These are phyloP conservation scores for Actias luna DNA, from an alignment of 2,888 invertebrate species.

Conservation along the genomic window DNA sequence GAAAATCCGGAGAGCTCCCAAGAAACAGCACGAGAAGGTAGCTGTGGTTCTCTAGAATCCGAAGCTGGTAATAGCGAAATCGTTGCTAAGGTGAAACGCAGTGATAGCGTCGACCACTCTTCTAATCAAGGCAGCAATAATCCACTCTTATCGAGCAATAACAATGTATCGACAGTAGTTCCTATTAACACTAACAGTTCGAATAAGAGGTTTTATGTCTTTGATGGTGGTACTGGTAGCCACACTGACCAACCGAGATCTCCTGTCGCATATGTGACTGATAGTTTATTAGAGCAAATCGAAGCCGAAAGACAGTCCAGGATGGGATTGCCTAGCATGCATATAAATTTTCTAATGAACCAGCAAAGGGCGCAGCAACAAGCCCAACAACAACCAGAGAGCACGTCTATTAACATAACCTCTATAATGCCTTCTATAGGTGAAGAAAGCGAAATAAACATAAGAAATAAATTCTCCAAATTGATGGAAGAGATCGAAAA, in stretches of 20 bases:
- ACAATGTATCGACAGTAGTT: slow-evolving; percentile 69
- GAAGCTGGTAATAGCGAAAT: slow-evolving; percentile 68
- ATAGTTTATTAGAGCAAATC: slow-evolving; percentile 74
- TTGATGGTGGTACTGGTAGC: slow-evolving; percentile 67
- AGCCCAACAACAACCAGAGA: slow-evolving; percentile 56
- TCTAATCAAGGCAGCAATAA: slow-evolving; percentile 79
- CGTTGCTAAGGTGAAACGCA: slow-evolving; percentile 61
- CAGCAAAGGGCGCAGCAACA: slow-evolving; percentile 66
- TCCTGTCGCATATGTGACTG: slow-evolving; percentile 73
- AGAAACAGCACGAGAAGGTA: slow-evolving; percentile 72
- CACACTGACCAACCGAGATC: slow-evolving; percentile 69
- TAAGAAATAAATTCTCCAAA: slow-evolving; percentile 80
- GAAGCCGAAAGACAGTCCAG: slow-evolving; percentile 72
- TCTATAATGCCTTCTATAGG: slow-evolving; percentile 78
- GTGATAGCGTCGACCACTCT: slow-evolving; percentile 72
- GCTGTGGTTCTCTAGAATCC: slow-evolving; percentile 74
- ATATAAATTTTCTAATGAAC: slow-evolving; percentile 72
- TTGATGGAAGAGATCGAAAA: slow-evolving; percentile 81
- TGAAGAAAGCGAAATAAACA: slow-evolving; percentile 80
- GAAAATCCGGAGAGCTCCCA: slow-evolving; percentile 65
- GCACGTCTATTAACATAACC: slow-evolving; percentile 57
- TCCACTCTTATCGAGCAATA: slow-evolving; percentile 71
- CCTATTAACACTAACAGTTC: slow-evolving; percentile 68
- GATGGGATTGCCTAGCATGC: slow-evolving; percentile 77
- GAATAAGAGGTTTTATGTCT: slow-evolving; percentile 74